These are phyloP conservation scores for rabbit (Oryctolagus cuniculus) DNA, from an alignment of 2,113 vertebrate species.

Conservation along the genomic window mOryCun1.1 NC_091438.1:155624501-155625000, in stretches of 20 bases:
- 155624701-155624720: not conserved
- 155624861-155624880: not conserved
- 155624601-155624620: not conserved
- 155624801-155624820: not conserved
- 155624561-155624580: not conserved
- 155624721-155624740: not conserved
- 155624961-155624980: not conserved
- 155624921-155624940: not conserved
- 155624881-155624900: not conserved
- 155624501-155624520: not conserved
- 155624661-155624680: not conserved
- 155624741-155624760: not conserved
- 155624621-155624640: not conserved
- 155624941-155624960: not conserved
- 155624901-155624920: conserved; percentile 27
- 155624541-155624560: not conserved
- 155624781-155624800: not conserved
- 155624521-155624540: not conserved
- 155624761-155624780: not conserved
- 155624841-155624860: not conserved
- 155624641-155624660: not conserved
- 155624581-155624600: not conserved
- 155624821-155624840: no score
- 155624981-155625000: not conserved
- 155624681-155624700: not conserved